phyloP scores from a whole-genome alignment of 1,140 invertebrate genomes.

The Trinorchestia longiramus region DNA sequence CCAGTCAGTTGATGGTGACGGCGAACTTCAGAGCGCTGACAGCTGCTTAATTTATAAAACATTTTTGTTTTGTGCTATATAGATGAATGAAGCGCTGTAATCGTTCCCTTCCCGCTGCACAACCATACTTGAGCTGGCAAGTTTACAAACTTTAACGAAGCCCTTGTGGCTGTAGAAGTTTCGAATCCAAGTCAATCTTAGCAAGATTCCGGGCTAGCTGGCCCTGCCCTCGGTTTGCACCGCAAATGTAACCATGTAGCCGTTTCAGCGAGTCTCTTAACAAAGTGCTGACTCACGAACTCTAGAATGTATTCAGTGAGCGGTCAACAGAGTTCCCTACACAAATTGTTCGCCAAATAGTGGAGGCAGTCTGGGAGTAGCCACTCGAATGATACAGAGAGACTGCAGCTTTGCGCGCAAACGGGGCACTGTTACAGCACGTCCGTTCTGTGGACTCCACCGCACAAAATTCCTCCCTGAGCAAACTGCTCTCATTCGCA shows the following conservation, averaged over 20 bases:
- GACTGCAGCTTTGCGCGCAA: slow-evolving; percentile 16
- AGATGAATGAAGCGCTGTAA: not conserved
- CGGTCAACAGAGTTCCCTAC: slow-evolving; percentile 34
- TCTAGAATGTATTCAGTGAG: slow-evolving; percentile 48
- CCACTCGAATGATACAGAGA: slow-evolving; percentile 46
- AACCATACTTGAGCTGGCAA: not conserved
- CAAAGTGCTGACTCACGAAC: slow-evolving; percentile 41
- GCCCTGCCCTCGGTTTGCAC: not conserved
- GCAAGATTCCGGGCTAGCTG: not conserved
- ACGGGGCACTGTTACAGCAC: not conserved
- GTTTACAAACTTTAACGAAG: not conserved
- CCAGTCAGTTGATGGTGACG: not conserved
- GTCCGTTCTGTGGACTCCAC: not conserved
- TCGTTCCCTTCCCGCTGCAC: not conserved
- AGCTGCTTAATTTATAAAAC: not conserved
- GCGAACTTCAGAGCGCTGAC: not conserved
- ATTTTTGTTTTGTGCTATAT: not conserved
- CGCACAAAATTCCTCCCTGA: slow-evolving; percentile 6
- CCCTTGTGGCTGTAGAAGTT: not conserved
- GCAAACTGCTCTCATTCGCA: not conserved
- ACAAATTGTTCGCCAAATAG: slow-evolving; percentile 51
- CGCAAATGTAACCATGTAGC: slow-evolving; percentile 41
- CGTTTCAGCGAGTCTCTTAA: slow-evolving; percentile 23
- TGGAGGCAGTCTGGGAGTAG: slow-evolving; percentile 33
- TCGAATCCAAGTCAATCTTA: slow-evolving; percentile 8